A percentile compares a stretch with the other conserved stretches of the same genome.
phyloP scores from a whole-genome alignment of 2,113 vertebrate genomes.

The Lontra canadensis region DNA sequence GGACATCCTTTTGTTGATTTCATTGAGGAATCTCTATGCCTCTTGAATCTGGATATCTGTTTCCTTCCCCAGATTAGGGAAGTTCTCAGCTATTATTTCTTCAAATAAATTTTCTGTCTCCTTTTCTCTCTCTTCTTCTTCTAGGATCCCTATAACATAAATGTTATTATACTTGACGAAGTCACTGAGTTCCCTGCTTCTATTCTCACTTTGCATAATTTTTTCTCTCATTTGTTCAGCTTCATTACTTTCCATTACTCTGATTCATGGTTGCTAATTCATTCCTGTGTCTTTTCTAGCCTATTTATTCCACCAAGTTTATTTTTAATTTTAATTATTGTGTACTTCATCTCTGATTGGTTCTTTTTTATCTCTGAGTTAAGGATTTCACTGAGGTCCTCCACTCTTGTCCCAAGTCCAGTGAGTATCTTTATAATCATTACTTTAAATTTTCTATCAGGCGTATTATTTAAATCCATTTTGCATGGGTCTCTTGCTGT shows the following conservation, averaged over 20 bases:
- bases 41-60: not conserved
- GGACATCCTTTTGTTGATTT: not conserved
- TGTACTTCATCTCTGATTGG: not conserved
- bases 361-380: not conserved
- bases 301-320: not conserved
- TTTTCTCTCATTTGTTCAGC: not conserved
- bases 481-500: not conserved
- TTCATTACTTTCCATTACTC: not conserved
- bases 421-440: not conserved
- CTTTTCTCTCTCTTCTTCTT: not conserved
- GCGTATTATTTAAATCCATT: not conserved
- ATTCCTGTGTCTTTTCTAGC: not conserved
- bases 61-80: not conserved
- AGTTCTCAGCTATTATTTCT: not conserved
- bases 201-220: not conserved
- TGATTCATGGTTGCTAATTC: not conserved
- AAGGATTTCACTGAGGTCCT: not conserved
- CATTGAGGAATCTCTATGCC: not conserved
- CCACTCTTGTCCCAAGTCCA: not conserved
- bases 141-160: not conserved
- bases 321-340: not conserved
- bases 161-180: not conserved
- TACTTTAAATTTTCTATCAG: not conserved
- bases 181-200: not conserved
- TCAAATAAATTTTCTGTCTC: not conserved